Evolutionary conservation across 2,888 invertebrate species (phyloP).

Genomic region (Napeogenes sylphis): DNA sequence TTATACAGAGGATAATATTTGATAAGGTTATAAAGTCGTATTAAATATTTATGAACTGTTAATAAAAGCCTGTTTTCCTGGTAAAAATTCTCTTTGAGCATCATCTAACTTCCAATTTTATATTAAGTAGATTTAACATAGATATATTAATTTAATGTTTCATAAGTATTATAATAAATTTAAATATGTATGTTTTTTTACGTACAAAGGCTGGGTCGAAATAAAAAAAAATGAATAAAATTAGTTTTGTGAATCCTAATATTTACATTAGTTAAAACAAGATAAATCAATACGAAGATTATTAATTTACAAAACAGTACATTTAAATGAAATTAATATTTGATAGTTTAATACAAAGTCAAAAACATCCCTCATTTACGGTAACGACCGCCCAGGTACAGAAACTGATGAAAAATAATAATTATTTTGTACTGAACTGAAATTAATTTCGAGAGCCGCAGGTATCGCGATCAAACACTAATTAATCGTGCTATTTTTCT

Average conservation of each 20-base stretch:
- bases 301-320: too few relatives aligned
- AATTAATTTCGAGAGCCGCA: slow-evolving; percentile 30
- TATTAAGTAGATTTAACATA: background rate
- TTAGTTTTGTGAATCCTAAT: too few relatives aligned
- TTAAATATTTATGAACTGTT: slow-evolving; percentile 32
- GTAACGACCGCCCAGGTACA: too few relatives aligned
- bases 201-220: too few relatives aligned
- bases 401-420: slow-evolving; percentile 21
- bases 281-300: too few relatives aligned
- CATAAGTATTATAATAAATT: too few relatives aligned
- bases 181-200: too few relatives aligned
- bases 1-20: background rate
- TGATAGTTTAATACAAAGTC: too few relatives aligned
- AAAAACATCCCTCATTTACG: too few relatives aligned
- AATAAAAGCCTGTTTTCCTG: slow-evolving; percentile 25
- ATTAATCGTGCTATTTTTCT: slow-evolving; percentile 31
- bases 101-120: slow-evolving; percentile 1
- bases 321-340: too few relatives aligned
- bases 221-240: too few relatives aligned
- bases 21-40: slow-evolving; percentile 4
- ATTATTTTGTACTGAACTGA: slow-evolving; percentile 34
- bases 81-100: slow-evolving; percentile 30
- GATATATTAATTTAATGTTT: background rate
- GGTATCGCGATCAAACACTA: slow-evolving; percentile 31
- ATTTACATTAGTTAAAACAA: too few relatives aligned